Evolutionary conservation across 2,888 invertebrate species (phyloP).

Genomic region (Calameuta filiformis): DNA sequence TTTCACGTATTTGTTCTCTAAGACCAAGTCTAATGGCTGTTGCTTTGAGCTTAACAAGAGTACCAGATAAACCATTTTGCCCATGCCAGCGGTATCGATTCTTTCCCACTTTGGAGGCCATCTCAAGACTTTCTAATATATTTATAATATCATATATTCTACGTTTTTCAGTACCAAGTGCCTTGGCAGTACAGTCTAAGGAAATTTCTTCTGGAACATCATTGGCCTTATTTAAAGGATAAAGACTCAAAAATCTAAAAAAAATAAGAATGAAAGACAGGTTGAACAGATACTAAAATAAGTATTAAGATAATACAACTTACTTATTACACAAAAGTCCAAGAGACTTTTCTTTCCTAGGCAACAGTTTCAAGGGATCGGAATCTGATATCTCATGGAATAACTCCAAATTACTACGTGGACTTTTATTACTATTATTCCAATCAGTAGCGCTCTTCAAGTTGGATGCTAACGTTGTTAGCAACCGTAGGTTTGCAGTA

Average conservation of each 20-base stretch:
- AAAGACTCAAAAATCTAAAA: slow-evolving; percentile 70
- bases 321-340: slow-evolving; percentile 74
- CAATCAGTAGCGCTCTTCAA: slow-evolving; percentile 65
- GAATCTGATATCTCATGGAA: slow-evolving; percentile 19
- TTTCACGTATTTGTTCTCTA: slow-evolving; percentile 68
- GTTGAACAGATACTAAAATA: slow-evolving; percentile 67
- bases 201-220: slow-evolving; percentile 70
- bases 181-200: slow-evolving; percentile 73
- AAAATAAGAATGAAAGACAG: slow-evolving; percentile 3
- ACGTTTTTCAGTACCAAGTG: slow-evolving; percentile 74
- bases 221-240: slow-evolving; percentile 68
- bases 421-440: slow-evolving; percentile 18
- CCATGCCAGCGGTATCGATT: slow-evolving; percentile 80
- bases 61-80: slow-evolving; percentile 70
- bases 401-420: neutral
- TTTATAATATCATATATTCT: slow-evolving; percentile 81
- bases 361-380: slow-evolving; percentile 38
- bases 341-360: slow-evolving; percentile 72
- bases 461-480: slow-evolving; percentile 74
- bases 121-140: slow-evolving; percentile 78
- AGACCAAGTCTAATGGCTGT: slow-evolving; percentile 70
- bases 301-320: slow-evolving; percentile 56
- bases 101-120: slow-evolving; percentile 75
- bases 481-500: slow-evolving; percentile 75
- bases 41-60: slow-evolving; percentile 73